Evolutionary conservation across 2,888 invertebrate genomes (phyloP).

Genomic region (Frankliniella fusca): DNA sequence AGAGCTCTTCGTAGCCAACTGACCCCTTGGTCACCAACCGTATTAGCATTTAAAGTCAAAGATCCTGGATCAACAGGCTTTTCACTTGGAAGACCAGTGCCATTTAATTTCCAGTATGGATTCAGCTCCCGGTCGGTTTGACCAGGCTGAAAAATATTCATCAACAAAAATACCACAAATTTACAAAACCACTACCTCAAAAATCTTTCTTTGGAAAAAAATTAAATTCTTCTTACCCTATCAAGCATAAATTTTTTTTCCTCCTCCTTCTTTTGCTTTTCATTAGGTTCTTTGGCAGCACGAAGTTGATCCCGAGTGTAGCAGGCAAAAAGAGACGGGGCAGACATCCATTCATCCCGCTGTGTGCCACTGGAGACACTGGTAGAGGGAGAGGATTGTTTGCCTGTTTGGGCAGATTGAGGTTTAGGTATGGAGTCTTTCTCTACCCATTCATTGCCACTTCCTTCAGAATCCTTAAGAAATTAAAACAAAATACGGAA

Average conservation of each 20-base stretch:
- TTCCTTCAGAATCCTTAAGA: slow-evolving; percentile 39
- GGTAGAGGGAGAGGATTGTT: not conserved
- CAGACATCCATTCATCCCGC: slow-evolving; percentile 78
- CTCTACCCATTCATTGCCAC: slow-evolving; percentile 61
- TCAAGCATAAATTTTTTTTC: slow-evolving; percentile 53
- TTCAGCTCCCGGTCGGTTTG: slow-evolving; percentile 76
- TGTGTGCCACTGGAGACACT: slow-evolving; percentile 40
- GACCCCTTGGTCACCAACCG: slow-evolving; percentile 53
- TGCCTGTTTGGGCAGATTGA: slow-evolving; percentile 31
- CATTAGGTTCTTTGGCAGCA: slow-evolving; percentile 45
- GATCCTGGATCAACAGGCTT: slow-evolving; percentile 27
- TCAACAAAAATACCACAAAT: not conserved
- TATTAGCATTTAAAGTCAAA: slow-evolving; percentile 34
- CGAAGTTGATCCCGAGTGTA: slow-evolving; percentile 46
- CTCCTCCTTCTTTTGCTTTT: slow-evolving; percentile 52
- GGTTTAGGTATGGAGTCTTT: slow-evolving; percentile 42
- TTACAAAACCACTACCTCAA: not conserved
- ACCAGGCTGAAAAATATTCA: slow-evolving; percentile 52
- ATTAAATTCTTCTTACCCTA: slow-evolving; percentile 36
- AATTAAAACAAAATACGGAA: not conserved
- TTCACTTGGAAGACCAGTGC: slow-evolving; percentile 68
- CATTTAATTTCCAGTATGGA: slow-evolving; percentile 89
- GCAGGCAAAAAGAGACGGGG: slow-evolving; percentile 54
- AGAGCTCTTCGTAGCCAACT: slow-evolving; percentile 55
- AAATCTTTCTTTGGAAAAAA: not conserved